Evolutionary conservation across 2,113 vertebrate species (phyloP).

Genomic region (Gavia stellata): DNA sequence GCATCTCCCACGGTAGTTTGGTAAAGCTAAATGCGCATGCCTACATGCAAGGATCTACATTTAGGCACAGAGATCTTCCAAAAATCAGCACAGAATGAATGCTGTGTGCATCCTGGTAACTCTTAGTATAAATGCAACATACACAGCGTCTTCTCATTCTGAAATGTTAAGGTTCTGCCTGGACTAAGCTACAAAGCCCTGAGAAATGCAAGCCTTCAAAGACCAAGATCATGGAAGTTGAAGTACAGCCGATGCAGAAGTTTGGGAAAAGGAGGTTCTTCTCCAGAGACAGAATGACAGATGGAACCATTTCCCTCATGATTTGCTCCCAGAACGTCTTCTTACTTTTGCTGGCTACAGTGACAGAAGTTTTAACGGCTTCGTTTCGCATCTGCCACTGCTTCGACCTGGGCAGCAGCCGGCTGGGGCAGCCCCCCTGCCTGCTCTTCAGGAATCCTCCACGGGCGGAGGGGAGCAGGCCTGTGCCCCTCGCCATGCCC

Average conservation of each 20-base stretch:
- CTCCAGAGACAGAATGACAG: neutral
- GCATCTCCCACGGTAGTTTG: rapidly evolving
- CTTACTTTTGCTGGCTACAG: neutral
- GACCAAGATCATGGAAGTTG: neutral
- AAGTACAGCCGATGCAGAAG: rapidly evolving
- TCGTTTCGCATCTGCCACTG: neutral
- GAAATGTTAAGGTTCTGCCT: neutral
- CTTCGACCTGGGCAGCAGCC: neutral
- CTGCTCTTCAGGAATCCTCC: neutral
- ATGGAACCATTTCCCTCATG: neutral
- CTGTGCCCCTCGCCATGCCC: no score
- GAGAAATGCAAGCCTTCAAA: neutral
- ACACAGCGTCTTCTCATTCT: neutral
- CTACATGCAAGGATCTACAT: rapidly evolving
- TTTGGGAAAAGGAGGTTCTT: neutral
- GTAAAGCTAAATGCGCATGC: neutral
- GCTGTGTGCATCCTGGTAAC: neutral
- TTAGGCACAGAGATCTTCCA: no score
- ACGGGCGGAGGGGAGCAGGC: no score
- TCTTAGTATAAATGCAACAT: rapidly evolving
- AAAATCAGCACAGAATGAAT: rapidly evolving
- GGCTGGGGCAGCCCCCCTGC: no score
- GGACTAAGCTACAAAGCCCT: neutral
- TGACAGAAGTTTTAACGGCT: neutral
- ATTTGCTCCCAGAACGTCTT: neutral